Evolutionary conservation across 2,888 invertebrate species (phyloP).

Genomic region (Esperia sulphurella): DNA sequence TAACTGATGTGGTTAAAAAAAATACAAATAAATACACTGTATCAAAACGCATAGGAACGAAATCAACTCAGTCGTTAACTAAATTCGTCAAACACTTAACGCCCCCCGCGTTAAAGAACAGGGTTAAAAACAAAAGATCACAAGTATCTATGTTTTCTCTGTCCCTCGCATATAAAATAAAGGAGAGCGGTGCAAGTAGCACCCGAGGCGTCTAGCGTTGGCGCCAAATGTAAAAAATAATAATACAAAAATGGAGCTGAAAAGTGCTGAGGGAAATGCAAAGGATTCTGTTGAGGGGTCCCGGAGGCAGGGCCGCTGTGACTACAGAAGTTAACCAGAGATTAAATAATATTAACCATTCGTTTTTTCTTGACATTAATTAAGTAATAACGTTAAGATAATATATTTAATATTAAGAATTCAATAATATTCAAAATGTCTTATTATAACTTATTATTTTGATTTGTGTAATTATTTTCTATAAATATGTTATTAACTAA

Average conservation of each 20-base stretch:
- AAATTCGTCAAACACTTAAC: constrained; percentile 2
- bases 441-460: too few relatives aligned
- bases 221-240: constrained; percentile 43
- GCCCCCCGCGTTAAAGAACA: background rate
- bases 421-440: too few relatives aligned
- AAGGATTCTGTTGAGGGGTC: constrained; percentile 46
- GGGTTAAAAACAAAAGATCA: background rate
- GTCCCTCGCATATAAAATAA: constrained; percentile 19
- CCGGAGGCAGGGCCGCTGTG: constrained; percentile 23
- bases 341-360: background rate
- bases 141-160: background rate
- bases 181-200: constrained; percentile 48
- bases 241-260: constrained; percentile 36
- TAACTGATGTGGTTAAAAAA: too few relatives aligned
- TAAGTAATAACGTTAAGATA: too few relatives aligned
- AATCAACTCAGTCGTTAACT: background rate
- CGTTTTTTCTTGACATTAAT: background rate
- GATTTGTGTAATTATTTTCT: too few relatives aligned
- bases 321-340: constrained; percentile 11
- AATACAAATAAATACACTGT: too few relatives aligned
- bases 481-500: too few relatives aligned
- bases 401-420: too few relatives aligned
- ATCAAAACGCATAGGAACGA: background rate
- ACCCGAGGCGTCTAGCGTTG: constrained; percentile 53
- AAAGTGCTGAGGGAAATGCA: constrained; percentile 54